These are phyloP conservation scores for Lanius ludovicianus DNA, from an alignment of 2,113 vertebrate genomes.

Conservation along the genomic window DNA sequence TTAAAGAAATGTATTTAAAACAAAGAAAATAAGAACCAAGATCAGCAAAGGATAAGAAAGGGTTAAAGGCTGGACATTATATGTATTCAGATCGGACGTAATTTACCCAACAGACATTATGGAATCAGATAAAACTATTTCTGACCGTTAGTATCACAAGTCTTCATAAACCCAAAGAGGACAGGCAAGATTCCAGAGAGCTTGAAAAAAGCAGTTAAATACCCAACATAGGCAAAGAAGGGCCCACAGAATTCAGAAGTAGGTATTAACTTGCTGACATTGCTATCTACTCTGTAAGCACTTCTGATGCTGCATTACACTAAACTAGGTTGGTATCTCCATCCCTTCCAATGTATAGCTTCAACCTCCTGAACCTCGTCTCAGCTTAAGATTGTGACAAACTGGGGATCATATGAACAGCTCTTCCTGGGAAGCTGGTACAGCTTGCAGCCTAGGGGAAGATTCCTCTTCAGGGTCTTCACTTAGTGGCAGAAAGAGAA, in stretches of 20 bases:
- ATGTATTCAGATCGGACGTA: background rate
- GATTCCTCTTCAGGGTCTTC: background rate
- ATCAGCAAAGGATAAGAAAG: background rate
- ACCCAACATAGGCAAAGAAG: background rate
- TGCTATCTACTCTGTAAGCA: background rate
- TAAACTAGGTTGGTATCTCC: background rate
- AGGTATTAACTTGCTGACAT: background rate
- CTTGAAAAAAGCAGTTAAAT: background rate
- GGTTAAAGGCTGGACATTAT: background rate
- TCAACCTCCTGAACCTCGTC: background rate
- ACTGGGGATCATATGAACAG: background rate
- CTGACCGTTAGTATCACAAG: background rate
- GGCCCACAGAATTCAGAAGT: background rate
- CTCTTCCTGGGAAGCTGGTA: background rate
- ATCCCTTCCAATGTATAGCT: background rate
- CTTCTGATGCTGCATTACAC: background rate
- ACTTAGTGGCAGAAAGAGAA: background rate
- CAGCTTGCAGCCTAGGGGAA: background rate
- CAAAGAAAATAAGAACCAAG: background rate
- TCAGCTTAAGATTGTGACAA: background rate
- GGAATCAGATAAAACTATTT: background rate
- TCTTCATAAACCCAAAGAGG: background rate
- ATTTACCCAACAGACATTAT: background rate
- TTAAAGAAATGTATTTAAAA: background rate
- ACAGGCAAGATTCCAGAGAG: background rate